Evolutionary conservation across 2,888 invertebrate genomes (phyloP), one percentile per base, ranked within the genome.

Genomic region (Lordiphosa andalusiaca): DNA sequence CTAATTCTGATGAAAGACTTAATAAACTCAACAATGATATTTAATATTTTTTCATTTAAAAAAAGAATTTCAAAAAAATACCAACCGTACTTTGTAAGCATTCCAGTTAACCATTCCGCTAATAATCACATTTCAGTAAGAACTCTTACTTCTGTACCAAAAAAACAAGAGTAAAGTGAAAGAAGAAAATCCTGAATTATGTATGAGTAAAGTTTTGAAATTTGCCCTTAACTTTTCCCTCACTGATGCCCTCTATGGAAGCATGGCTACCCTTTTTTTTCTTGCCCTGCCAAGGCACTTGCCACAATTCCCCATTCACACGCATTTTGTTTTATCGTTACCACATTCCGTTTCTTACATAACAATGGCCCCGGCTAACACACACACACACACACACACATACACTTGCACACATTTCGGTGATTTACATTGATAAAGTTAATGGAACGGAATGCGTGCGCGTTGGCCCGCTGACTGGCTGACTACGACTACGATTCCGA

Each of bases 341-440:
- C 41, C 63, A 37, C 56, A 39, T 47, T 62, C 63, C 50, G 33
- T 37, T 33, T 23, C 39, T 39, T 46, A 53, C 44, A 40, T 44
- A n/a, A 62, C 49, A 50, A 48, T 37, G 62, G 49, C 49, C 58
- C 25, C 59, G 46, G 57, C 53, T 47, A 59, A 65, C 52, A 56
- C 48, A 53, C 64, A n/a, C n/a, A 65, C 52, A 56, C 48, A 53
- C 64, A 65, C 52, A 56, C 48, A 53, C 64, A n/a, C n/a, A n/a
- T n/a, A n/a, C n/a, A 56, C 30, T 9, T 7, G 59, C 49, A 52
- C 68, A 82, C 82, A 77, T 77, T 77, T 82, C 61, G 82, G 77
- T 78, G 82, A 82, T 78, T 78, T 78, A 78, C 77, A 78, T 78
- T 82, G 77, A 78, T 82, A 78, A 78, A 78, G 77, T 78, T 78